Conservation (phyloP, 2,797 vertebrate genomes). For the Tadarida brasiliensis region DNA sequence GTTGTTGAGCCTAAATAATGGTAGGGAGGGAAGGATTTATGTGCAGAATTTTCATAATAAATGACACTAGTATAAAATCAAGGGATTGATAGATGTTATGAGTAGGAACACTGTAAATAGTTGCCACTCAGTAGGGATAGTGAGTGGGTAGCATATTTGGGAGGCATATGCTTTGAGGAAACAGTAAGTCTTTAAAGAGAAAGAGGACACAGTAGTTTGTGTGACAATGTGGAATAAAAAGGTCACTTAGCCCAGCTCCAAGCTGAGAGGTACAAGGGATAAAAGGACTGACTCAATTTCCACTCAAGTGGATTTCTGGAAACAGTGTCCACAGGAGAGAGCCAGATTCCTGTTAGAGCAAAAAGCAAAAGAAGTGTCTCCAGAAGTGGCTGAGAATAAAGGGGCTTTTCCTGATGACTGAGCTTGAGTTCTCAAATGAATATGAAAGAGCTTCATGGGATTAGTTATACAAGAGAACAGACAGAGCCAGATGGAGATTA, state of each 20-base stretch:
- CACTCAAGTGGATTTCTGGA: neutral
- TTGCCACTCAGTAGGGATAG: too few species aligned
- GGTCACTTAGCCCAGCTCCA: neutral
- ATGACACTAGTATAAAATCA: neutral
- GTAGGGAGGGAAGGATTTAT: neutral
- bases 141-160: neutral
- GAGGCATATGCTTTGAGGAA: neutral
- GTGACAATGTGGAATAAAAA: neutral
- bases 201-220: neutral
- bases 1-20: neutral
- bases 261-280: neutral
- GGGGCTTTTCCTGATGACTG: neutral
- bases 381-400: neutral
- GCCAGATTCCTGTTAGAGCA: neutral
- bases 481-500: neutral
- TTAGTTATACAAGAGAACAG: neutral
- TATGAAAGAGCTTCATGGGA: neutral
- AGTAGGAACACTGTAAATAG: neutral
- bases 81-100: neutral
- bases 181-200: neutral
- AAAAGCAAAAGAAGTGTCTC: neutral
- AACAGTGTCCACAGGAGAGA: neutral
- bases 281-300: slow-evolving; percentile 46
- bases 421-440: slow-evolving; percentile 34
- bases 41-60: neutral